Conservation (phyloP, 1,140 invertebrate genomes). For the Rhopalosiphum padi region DNA sequence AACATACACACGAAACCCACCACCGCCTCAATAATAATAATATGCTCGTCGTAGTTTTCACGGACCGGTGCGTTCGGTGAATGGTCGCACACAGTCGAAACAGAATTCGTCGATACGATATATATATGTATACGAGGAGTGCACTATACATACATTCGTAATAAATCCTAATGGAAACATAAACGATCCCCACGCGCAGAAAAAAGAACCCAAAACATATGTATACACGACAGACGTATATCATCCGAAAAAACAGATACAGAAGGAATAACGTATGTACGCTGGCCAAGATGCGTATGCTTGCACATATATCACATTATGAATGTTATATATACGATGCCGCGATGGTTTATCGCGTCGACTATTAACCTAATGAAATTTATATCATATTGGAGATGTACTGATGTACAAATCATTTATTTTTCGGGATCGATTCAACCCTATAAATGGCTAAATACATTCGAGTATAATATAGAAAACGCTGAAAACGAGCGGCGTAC, state of each 20-base stretch:
- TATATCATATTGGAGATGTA: neutral
- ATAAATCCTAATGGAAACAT: slow-evolving; percentile 53
- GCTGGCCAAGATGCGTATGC: neutral
- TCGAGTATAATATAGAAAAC: neutral
- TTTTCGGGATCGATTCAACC: neutral
- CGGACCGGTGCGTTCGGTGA: slow-evolving; percentile 28
- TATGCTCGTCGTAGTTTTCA: slow-evolving; percentile 16
- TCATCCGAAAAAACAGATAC: neutral
- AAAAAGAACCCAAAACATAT: slow-evolving; percentile 1
- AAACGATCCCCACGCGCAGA: neutral
- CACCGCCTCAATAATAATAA: neutral
- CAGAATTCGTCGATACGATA: neutral
- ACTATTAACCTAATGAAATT: slow-evolving; percentile 26
- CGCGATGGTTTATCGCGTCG: neutral
- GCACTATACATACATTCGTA: neutral
- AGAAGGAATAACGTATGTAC: neutral
- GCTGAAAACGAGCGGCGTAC: neutral
- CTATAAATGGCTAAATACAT: neutral
- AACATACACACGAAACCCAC: neutral
- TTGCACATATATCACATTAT: neutral
- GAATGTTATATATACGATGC: neutral
- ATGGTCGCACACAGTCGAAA: slow-evolving; percentile 45
- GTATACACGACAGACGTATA: neutral
- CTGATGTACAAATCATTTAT: neutral
- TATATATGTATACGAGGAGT: neutral